These are phyloP conservation scores for Erebia epiphron DNA, from an alignment of 2,888 invertebrate genomes.

Conservation along the genomic window DNA sequence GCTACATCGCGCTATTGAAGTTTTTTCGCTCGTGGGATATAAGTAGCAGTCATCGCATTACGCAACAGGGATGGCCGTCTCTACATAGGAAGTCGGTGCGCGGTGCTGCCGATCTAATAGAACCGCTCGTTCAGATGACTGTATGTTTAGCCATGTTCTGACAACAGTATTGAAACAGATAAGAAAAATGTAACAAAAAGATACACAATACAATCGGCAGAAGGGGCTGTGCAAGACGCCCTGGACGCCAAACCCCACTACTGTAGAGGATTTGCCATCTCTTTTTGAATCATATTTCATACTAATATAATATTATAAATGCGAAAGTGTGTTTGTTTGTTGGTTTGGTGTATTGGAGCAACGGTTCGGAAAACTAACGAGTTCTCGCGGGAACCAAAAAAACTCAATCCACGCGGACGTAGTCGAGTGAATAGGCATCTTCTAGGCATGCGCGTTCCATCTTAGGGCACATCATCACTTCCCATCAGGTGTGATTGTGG, in stretches of 20 bases:
- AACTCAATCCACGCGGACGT: too few relatives aligned
- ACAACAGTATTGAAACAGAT: too few relatives aligned
- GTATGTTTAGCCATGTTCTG: not conserved
- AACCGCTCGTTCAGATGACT: slow-evolving; percentile 7
- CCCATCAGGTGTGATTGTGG: too few relatives aligned
- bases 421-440: too few relatives aligned
- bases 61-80: slow-evolving; percentile 5
- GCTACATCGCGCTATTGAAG: slow-evolving; percentile 12
- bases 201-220: not conserved
- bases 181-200: too few relatives aligned
- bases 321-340: too few relatives aligned
- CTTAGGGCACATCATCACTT: too few relatives aligned
- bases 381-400: too few relatives aligned
- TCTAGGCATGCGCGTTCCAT: too few relatives aligned
- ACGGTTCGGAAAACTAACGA: too few relatives aligned
- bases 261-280: slow-evolving; percentile 3
- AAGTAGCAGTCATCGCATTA: not conserved
- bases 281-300: not conserved
- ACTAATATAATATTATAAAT: too few relatives aligned
- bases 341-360: too few relatives aligned
- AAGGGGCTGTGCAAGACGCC: not conserved
- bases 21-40: not conserved
- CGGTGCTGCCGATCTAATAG: not conserved
- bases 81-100: slow-evolving; percentile 8
- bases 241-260: slow-evolving; percentile 10